These are phyloP conservation scores for Ploceus nigricollis DNA, from an alignment of 2,113 vertebrate species.

Conservation along the genomic window DNA sequence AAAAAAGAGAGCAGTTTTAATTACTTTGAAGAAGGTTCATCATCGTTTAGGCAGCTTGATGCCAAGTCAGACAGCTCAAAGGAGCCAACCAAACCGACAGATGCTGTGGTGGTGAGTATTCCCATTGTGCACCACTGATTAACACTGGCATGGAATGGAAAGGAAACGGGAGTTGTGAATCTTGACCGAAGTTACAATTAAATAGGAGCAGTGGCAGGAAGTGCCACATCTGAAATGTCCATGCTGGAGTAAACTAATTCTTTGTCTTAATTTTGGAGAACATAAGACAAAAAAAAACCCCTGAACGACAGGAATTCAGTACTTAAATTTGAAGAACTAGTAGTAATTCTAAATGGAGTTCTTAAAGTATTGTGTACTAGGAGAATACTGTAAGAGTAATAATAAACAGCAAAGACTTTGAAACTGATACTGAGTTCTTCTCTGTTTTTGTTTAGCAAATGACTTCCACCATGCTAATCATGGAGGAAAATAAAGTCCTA, in stretches of 20 bases:
- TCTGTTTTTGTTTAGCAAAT: conserved; percentile 21
- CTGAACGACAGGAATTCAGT: not conserved
- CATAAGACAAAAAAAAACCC: not conserved
- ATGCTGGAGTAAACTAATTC: not conserved
- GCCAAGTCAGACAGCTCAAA: not conserved
- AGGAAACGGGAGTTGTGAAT: not conserved
- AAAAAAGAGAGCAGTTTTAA: not conserved
- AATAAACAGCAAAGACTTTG: not conserved
- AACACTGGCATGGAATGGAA: not conserved
- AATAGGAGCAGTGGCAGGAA: not conserved
- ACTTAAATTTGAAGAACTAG: not conserved
- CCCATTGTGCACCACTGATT: not conserved
- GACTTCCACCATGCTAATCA: not conserved
- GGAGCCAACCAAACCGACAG: not conserved
- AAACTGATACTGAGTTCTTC: not conserved
- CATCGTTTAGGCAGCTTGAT: not conserved
- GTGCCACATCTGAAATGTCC: not conserved
- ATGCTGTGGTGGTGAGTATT: conserved; percentile 16
- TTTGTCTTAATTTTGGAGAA: not conserved
- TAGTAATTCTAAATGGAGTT: not conserved
- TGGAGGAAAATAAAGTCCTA: conserved; percentile 19
- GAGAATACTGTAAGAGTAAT: not conserved
- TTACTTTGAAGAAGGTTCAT: not conserved
- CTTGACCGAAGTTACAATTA: not conserved
- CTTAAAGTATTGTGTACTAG: not conserved